Conservation (phyloP, 2,888 invertebrate genomes). For the Trisateles emortualis region DNA sequence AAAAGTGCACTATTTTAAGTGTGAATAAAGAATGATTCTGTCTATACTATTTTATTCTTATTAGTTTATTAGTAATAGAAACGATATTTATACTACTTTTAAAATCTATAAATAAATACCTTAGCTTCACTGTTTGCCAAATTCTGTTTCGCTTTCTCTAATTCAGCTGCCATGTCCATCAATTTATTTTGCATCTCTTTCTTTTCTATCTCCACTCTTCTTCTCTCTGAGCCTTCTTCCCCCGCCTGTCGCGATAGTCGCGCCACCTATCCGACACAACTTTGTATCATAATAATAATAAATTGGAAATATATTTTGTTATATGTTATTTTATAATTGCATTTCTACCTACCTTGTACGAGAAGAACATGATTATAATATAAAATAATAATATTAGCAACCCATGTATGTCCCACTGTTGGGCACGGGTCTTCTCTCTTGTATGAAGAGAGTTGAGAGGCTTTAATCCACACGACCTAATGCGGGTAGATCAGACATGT, state of each 20-base stretch:
- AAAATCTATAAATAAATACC: constrained; percentile 66
- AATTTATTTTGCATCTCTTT: constrained; percentile 89
- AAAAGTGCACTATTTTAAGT: no score
- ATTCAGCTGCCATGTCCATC: constrained; percentile 88
- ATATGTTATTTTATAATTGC: neutral
- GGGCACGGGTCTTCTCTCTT: no score
- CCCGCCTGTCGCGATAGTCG: constrained; percentile 94
- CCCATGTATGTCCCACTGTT: no score
- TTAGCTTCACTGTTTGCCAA: constrained; percentile 90
- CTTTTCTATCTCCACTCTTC: constrained; percentile 90
- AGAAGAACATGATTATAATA: neutral
- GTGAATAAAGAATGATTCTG: neutral
- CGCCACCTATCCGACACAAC: constrained; percentile 86
- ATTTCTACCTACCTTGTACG: constrained; percentile 17
- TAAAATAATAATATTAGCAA: no score
- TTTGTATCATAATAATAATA: neutral
- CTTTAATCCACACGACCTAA: no score
- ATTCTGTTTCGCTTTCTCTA: constrained; percentile 89
- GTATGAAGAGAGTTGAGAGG: no score
- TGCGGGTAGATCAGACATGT: no score
- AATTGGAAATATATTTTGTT: neutral
- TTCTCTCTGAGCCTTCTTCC: constrained; percentile 93
- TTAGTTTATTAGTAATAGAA: constrained; percentile 17
- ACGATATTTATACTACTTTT: neutral
- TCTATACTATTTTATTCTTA: neutral